Percentiles rank a stretch among this genome's conserved stretches.
phyloP scores from a whole-genome alignment of 2,113 vertebrate species.

The Euleptes europaea region DNA sequence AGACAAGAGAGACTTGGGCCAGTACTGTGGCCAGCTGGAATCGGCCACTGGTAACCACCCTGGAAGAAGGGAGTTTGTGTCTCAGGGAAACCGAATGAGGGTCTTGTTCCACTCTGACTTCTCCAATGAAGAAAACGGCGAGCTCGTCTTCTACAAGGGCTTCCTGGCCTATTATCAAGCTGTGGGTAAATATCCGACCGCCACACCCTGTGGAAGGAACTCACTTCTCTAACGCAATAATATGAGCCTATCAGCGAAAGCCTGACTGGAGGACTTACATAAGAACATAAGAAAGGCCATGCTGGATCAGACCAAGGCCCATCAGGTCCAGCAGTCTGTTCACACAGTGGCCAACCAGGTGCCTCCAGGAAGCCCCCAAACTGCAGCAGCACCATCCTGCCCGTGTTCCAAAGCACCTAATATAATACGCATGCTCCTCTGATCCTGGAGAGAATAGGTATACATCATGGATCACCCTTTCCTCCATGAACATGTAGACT shows the following conservation, averaged over 20 bases:
- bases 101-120: constrained; percentile 83
- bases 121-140: constrained; percentile 82
- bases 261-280: not conserved
- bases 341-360: no score
- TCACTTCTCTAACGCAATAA: not conserved
- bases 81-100: constrained; percentile 82
- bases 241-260: not conserved
- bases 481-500: no score
- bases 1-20: constrained; percentile 79
- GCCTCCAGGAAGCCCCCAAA: no score
- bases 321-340: no score
- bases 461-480: no score
- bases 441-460: no score
- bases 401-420: no score
- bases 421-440: no score
- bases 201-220: not conserved
- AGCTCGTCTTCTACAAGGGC: constrained; percentile 76
- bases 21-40: constrained; percentile 84
- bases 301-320: no score
- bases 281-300: no score
- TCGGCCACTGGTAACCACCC: constrained; percentile 79
- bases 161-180: constrained; percentile 89
- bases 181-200: constrained; percentile 75
- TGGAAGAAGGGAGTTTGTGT: constrained; percentile 75
- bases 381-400: no score